Percentiles rank a stretch among this genome's conserved stretches.
Conservation (phyloP, 1,140 invertebrate genomes). For the Nephotettix cincticeps region DNA sequence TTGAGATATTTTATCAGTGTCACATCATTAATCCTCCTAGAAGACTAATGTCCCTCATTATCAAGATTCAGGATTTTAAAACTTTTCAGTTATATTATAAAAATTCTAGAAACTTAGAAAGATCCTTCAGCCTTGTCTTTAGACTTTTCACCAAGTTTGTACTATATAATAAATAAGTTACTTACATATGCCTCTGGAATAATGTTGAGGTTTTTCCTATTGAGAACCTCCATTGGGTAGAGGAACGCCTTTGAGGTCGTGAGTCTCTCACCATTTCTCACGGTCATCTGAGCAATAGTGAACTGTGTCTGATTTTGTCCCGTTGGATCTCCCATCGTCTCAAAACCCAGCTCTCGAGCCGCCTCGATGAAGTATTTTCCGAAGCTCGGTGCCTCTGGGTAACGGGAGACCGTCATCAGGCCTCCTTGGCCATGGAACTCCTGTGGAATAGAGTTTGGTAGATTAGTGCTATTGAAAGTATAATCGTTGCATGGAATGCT, state of each 20-base stretch:
- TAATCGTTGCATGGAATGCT: too few relatives aligned
- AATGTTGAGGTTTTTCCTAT: slow-evolving; percentile 64
- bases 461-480: too few relatives aligned
- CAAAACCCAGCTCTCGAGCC: slow-evolving; percentile 87
- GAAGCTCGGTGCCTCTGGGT: slow-evolving; percentile 79
- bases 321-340: slow-evolving; percentile 84
- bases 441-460: too few relatives aligned
- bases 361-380: slow-evolving; percentile 86
- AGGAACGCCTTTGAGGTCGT: slow-evolving; percentile 50
- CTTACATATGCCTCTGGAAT: slow-evolving; percentile 44
- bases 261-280: slow-evolving; percentile 34
- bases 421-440: slow-evolving; percentile 69
- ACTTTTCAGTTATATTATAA: too few relatives aligned
- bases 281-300: slow-evolving; percentile 44
- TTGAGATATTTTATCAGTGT: too few relatives aligned
- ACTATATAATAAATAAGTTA: too few relatives aligned
- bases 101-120: too few relatives aligned
- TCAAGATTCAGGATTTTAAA: too few relatives aligned
- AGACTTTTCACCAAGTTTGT: too few relatives aligned
- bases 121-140: too few relatives aligned
- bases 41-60: too few relatives aligned
- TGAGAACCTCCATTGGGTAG: slow-evolving; percentile 51
- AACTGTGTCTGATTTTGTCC: slow-evolving; percentile 56
- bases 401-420: slow-evolving; percentile 55
- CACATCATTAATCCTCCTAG: too few relatives aligned